Conservation (phyloP, 2,888 invertebrate species). For the Ischnus inquisitorius region DNA sequence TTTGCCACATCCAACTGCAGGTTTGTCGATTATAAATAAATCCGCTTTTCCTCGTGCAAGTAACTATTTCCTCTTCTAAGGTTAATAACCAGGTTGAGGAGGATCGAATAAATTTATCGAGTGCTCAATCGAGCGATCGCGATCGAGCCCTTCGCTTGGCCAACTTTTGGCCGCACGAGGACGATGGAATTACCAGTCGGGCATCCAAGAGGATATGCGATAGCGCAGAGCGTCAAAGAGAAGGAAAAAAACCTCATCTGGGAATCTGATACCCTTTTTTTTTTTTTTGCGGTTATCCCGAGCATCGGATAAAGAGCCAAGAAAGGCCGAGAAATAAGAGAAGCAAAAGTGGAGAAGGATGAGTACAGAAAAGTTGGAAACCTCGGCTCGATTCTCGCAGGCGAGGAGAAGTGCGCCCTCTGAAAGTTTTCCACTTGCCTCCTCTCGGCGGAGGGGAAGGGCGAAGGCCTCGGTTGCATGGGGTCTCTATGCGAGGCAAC, state of each 20-base stretch:
- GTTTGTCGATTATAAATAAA: too few relatives aligned
- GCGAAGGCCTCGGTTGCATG: constrained; percentile 18
- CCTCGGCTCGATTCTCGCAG: constrained; percentile 54
- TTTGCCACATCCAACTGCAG: too few relatives aligned
- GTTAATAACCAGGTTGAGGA: background rate
- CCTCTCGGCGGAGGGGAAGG: background rate
- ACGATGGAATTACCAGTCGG: constrained; percentile 45
- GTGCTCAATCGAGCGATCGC: constrained; percentile 11
- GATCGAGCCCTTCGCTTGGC: constrained; percentile 47
- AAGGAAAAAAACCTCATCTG: constrained; percentile 57
- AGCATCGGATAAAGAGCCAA: constrained; percentile 26
- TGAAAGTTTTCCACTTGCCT: constrained; percentile 64
- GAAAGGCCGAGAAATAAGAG: constrained; percentile 14
- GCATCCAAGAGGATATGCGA: constrained; percentile 39
- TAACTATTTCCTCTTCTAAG: background rate
- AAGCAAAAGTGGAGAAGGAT: constrained; percentile 19
- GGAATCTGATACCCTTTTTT: constrained; percentile 62
- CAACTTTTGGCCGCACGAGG: constrained; percentile 34
- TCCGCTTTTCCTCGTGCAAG: too few relatives aligned
- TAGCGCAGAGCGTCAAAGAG: constrained; percentile 15
- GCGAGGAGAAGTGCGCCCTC: constrained; percentile 41
- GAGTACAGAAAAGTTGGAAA: constrained; percentile 62
- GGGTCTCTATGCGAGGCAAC: constrained; percentile 24
- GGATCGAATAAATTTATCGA: constrained; percentile 43
- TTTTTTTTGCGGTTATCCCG: constrained; percentile 45